Base-by-base conservation (phyloP, 2,888 invertebrate genomes). In the Diploptera punctata region DNA sequence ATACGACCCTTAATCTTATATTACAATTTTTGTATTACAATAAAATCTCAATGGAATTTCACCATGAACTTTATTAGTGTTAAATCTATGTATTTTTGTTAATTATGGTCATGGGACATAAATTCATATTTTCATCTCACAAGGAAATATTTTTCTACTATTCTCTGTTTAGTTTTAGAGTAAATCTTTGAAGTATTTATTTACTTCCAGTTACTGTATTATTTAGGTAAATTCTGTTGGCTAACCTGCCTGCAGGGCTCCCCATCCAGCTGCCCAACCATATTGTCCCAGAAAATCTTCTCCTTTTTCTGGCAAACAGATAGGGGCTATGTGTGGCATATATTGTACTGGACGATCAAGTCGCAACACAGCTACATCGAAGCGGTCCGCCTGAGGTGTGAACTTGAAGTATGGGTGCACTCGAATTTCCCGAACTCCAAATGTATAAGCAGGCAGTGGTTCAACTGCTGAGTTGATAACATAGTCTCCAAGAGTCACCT, bases 231-330 rank as follows among this genome's bases (percentile, higher is more conserved):
- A n/a, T n/a, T 38, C 16, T 26, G 33, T 18, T 31, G 13, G 73
- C 77, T 77, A 81, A 87, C 88, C 87, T 77, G 88, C 86, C 82
- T 88, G 86, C 9, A 96, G 84, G 0, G 97, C 96, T 16, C 96
- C 97, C 97, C 97, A 97, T 29, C 96, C 95, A 0, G 95, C 95
- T 5, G 95, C 95, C 90, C 95, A 95, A 29, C 95, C 96, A 78
- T 92, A 94, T 81, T 95, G 94, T 1, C 96, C 96, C 61, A 95
- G 86, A 84, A 95, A 96, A 81, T 93, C 94, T 60, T 94, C 93
- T 61, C 94, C 94, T 79, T 95, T 93, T 77, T 94, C 93, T 0
- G 97, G 97, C 68, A 97, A 84, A 82, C 96, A 97, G 78, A 97
- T 95, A 43, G 97, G 97, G 9, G 94, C 91, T 21, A 83, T 81